These are phyloP conservation scores for Pseudopleuronectes americanus DNA, from an alignment of 2,797 vertebrate genomes.

Conservation along the genomic window DNA sequence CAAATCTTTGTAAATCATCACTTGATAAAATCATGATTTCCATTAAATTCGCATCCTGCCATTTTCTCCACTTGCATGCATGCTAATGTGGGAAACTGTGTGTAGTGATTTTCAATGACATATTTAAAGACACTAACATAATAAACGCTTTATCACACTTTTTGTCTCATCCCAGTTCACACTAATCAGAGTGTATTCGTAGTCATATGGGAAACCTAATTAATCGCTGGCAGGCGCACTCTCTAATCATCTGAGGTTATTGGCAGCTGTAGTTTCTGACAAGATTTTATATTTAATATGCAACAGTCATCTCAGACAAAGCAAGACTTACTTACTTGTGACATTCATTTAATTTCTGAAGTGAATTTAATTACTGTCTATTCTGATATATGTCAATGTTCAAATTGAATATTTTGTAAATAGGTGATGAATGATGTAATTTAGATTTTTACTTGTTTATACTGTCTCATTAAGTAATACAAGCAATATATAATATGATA, in stretches of 20 bases:
- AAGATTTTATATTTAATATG: neutral
- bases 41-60: neutral
- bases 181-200: conserved; percentile 17
- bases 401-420: too few species aligned
- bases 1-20: neutral
- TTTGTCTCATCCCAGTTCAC: neutral
- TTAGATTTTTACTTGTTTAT: too few species aligned
- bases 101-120: neutral
- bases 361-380: neutral
- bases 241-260: conserved; percentile 1
- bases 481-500: too few species aligned
- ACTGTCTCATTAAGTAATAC: too few species aligned
- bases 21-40: neutral
- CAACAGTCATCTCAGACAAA: neutral
- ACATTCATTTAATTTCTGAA: neutral
- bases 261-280: conserved; percentile 11
- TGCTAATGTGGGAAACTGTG: neutral
- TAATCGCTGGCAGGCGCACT: conserved; percentile 4
- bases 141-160: neutral
- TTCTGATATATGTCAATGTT: neutral
- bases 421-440: too few species aligned
- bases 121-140: neutral
- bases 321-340: neutral
- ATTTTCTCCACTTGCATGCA: neutral
- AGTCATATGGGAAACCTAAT: conserved; percentile 9